Evolutionary conservation across 1,140 invertebrate genomes (phyloP).

Genomic region (Polypedilum pembai): DNA sequence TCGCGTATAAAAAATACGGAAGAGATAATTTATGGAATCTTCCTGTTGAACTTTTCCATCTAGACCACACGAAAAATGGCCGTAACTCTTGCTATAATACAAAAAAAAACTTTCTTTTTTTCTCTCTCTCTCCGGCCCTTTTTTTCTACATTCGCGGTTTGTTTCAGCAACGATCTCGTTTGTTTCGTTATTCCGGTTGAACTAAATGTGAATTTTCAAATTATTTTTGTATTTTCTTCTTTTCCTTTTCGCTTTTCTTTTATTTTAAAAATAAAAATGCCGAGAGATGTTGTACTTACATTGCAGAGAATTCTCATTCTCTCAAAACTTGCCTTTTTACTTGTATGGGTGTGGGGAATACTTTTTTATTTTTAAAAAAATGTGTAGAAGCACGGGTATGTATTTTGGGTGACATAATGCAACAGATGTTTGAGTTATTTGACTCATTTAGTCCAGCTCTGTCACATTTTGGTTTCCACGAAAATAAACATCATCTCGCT

Average conservation of each 20-base stretch:
- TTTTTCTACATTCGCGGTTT: not conserved
- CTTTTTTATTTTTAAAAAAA: not conserved
- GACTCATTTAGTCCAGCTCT: not conserved
- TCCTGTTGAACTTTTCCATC: not conserved
- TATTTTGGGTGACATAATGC: not conserved
- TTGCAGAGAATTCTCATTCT: too few species aligned
- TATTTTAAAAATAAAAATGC: constrained; percentile 20
- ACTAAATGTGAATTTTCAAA: constrained; percentile 2
- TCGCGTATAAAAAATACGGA: not conserved
- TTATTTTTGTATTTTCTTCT: not conserved
- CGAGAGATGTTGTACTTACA: not conserved
- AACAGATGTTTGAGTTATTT: not conserved
- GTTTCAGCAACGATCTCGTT: constrained; percentile 9
- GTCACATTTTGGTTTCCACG: not conserved
- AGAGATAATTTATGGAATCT: constrained; percentile 14
- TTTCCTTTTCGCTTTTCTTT: not conserved
- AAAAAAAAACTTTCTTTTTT: not conserved
- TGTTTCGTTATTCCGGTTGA: constrained; percentile 16
- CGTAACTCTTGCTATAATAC: not conserved
- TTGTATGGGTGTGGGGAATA: constrained; percentile 2
- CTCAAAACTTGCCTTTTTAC: not conserved
- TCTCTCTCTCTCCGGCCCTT: not conserved
- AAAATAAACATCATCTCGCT: not conserved
- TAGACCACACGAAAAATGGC: not conserved
- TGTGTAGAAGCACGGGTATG: not conserved